phyloP scores from a whole-genome alignment of 2,113 vertebrate genomes.

The Ammodytes dubius region DNA sequence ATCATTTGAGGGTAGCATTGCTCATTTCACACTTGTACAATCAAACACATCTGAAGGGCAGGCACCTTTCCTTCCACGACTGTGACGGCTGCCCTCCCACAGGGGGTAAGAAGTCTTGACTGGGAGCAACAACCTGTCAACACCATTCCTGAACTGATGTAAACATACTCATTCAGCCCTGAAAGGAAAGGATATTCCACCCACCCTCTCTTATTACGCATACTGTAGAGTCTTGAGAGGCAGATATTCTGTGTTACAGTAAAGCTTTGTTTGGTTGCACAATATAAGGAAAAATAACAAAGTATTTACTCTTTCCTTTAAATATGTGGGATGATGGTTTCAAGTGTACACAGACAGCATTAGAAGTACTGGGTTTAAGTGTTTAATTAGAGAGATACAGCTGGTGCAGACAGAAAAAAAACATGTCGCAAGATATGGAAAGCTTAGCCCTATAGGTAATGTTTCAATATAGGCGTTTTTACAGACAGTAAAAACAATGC shows the following conservation, averaged over 20 bases:
- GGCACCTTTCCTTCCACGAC: background rate
- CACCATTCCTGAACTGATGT: background rate
- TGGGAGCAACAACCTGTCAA: constrained; percentile 9
- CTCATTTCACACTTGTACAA: constrained; percentile 12
- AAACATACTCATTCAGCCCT: background rate
- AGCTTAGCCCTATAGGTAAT: background rate
- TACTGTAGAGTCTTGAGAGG: background rate
- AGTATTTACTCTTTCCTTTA: background rate
- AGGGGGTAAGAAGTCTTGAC: constrained; percentile 13
- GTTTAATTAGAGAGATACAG: background rate
- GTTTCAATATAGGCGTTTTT: background rate
- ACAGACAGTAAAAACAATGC: background rate
- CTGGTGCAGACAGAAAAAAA: background rate
- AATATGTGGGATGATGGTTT: constrained; percentile 3
- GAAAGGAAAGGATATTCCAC: background rate
- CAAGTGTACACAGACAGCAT: constrained; percentile 23
- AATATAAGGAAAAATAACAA: background rate
- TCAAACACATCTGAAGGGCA: background rate
- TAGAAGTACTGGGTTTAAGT: constrained; percentile 22
- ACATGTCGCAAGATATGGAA: background rate
- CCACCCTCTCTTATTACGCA: no score
- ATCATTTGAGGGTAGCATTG: background rate
- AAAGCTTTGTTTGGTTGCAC: background rate
- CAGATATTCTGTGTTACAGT: background rate
- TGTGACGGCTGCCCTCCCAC: background rate